Conservation (phyloP, 2,113 vertebrate genomes). For the Zosterops lateralis region DNA sequence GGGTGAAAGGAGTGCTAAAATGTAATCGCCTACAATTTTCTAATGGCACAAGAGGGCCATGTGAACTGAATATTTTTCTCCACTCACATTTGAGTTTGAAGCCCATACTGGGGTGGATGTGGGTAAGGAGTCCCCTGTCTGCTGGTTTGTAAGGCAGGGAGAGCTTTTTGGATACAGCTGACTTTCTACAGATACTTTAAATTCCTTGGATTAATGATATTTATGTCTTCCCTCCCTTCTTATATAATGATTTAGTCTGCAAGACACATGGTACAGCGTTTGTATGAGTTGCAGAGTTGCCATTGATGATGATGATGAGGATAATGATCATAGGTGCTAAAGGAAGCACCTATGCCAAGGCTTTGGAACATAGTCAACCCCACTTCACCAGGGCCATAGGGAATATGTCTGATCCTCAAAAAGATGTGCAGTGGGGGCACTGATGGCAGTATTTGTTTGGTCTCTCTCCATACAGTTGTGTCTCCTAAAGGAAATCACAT, state of each 20-base stretch:
- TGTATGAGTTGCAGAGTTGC: rapidly evolving
- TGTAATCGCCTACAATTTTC: not conserved
- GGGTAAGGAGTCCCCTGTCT: not conserved
- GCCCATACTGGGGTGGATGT: not conserved
- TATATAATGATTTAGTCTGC: not conserved
- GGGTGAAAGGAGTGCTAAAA: not conserved
- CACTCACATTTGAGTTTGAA: not conserved
- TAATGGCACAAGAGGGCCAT: not conserved
- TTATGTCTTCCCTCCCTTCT: not conserved
- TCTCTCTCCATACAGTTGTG: not conserved
- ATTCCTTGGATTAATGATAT: not conserved
- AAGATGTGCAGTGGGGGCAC: not conserved
- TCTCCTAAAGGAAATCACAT: not conserved
- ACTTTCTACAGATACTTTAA: not conserved
- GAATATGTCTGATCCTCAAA: not conserved
- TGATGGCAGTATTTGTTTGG: not conserved
- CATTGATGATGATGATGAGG: not conserved
- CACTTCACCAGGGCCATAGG: not conserved
- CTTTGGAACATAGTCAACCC: not conserved
- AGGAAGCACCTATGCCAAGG: not conserved
- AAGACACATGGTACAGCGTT: no score
- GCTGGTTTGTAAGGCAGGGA: not conserved
- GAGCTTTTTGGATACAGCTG: not conserved
- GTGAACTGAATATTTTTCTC: not conserved
- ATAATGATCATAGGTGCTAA: not conserved